phyloP scores from a whole-genome alignment of 2,888 invertebrate genomes.

The Arenicola marina region DNA sequence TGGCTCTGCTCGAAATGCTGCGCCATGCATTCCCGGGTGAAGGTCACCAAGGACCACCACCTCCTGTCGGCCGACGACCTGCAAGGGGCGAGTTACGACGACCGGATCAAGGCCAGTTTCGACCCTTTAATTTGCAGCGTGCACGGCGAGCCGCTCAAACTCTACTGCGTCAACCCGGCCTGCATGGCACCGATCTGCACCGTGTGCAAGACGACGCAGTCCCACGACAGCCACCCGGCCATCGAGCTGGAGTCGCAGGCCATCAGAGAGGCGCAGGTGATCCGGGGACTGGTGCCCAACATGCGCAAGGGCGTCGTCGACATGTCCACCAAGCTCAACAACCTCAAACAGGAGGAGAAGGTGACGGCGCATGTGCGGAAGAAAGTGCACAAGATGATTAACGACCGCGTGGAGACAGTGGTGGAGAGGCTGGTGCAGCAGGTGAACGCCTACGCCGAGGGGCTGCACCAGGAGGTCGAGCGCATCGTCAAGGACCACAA shows the following conservation, averaged over 20 bases:
- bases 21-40: conserved; percentile 30
- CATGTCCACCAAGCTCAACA: conserved; percentile 28
- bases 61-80: conserved; percentile 32
- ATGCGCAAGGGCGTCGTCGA: conserved; percentile 26
- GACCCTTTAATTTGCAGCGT: conserved; percentile 37
- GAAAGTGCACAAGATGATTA: conserved; percentile 34
- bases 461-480: conserved; percentile 34
- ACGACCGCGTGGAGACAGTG: conserved; percentile 32
- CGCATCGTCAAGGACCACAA: conserved; percentile 34
- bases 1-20: conserved; percentile 37
- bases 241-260: conserved; percentile 33
- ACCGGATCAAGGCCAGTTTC: conserved; percentile 34
- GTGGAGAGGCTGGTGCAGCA: conserved; percentile 28
- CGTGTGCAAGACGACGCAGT: conserved; percentile 34
- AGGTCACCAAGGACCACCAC: conserved; percentile 34
- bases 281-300: conserved; percentile 20
- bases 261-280: conserved; percentile 16
- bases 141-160: conserved; percentile 32
- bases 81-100: conserved; percentile 29
- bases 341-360: conserved; percentile 33
- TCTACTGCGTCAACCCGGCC: conserved; percentile 33
- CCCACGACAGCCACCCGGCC: conserved; percentile 34
- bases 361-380: conserved; percentile 29
- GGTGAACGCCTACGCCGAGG: conserved; percentile 32
- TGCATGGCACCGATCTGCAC: conserved; percentile 37